These are phyloP conservation scores for Heliconius cydno DNA, from an alignment of 2,888 invertebrate species.

Conservation along the genomic window DNA sequence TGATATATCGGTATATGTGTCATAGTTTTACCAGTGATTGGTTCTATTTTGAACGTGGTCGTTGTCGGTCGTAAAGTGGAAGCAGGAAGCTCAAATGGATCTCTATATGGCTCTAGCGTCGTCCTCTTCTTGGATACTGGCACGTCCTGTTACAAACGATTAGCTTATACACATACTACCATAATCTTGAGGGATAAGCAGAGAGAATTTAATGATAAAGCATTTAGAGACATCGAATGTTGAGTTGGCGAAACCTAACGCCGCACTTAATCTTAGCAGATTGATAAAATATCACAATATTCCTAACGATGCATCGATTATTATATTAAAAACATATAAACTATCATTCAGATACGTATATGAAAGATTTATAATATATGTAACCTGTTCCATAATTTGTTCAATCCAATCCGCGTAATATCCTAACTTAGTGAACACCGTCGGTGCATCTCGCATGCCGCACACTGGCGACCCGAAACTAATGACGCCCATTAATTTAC, in stretches of 20 bases:
- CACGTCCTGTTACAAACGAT: constrained; percentile 53
- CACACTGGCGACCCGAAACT: constrained; percentile 72
- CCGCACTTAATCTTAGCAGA: too few relatives aligned
- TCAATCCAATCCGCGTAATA: constrained; percentile 70
- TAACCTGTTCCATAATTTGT: constrained; percentile 56
- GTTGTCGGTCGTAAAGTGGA: constrained; percentile 17
- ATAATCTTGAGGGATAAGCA: too few relatives aligned
- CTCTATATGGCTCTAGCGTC: constrained; percentile 47
- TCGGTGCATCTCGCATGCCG: constrained; percentile 68
- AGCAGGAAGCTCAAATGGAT: constrained; percentile 18
- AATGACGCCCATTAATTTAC: constrained; percentile 63
- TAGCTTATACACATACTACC: neutral
- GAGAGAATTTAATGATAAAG: too few relatives aligned
- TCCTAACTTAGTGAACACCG: constrained; percentile 73
- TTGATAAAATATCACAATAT: too few relatives aligned
- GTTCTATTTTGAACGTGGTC: constrained; percentile 56
- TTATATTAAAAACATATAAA: too few relatives aligned
- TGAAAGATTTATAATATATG: too few relatives aligned
- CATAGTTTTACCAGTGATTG: constrained; percentile 45
- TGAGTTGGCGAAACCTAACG: too few relatives aligned
- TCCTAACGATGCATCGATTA: too few relatives aligned
- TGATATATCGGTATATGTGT: constrained; percentile 48
- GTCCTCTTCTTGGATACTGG: constrained; percentile 49
- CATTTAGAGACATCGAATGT: too few relatives aligned
- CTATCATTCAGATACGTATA: too few relatives aligned